Conservation (phyloP, 2,797 vertebrate species). For the Alca torda region DNA sequence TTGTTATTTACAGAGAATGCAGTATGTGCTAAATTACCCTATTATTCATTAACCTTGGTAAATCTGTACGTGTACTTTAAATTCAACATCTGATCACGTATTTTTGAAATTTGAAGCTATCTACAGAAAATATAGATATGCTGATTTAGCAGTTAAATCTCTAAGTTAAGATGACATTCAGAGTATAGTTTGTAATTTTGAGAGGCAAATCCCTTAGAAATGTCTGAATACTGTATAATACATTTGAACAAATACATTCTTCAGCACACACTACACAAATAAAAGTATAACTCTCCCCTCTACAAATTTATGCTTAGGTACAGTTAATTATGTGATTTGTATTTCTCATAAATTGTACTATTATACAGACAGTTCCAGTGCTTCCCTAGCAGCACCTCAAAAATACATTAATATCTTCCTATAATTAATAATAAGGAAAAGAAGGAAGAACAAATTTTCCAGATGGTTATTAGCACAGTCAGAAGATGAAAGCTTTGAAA, state of each 20-base stretch:
- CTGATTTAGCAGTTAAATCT: background rate
- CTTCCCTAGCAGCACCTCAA: background rate
- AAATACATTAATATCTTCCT: background rate
- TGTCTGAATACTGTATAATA: background rate
- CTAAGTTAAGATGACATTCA: background rate
- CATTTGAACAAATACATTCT: background rate
- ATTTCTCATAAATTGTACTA: background rate
- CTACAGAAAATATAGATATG: background rate
- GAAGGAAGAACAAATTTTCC: background rate
- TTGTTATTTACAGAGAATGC: background rate
- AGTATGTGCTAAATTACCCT: background rate
- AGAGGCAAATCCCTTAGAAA: background rate
- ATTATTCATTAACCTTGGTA: background rate
- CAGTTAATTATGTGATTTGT: background rate
- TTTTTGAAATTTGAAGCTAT: background rate
- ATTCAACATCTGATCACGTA: background rate
- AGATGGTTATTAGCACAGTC: background rate
- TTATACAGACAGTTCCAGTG: background rate
- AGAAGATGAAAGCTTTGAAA: background rate
- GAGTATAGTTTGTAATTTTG: background rate
- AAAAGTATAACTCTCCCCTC: background rate
- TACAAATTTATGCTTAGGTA: background rate
- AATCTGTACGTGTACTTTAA: background rate
- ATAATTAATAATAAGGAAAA: background rate
- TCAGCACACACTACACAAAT: background rate